Percentiles rank a stretch among this genome's conserved stretches.
These are phyloP conservation scores for Cyrtonyx montezumae DNA, from an alignment of 2,113 vertebrate genomes.

Conservation along the genomic window DNA sequence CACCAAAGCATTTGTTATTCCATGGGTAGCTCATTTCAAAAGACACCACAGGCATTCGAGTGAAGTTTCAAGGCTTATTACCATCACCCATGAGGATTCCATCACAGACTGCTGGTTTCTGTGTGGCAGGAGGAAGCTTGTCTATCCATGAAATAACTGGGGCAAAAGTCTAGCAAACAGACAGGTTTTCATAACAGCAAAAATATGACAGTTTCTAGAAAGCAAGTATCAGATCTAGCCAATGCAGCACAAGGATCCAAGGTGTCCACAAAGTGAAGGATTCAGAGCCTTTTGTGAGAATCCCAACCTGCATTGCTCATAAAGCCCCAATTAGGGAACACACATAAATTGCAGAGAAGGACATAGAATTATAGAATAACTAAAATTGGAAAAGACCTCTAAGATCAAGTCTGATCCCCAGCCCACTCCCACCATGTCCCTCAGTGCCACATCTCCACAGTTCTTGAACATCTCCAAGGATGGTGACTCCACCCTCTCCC, in stretches of 20 bases:
- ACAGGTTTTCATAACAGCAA: not conserved
- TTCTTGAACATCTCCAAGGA: too few relatives aligned
- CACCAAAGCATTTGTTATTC: not conserved
- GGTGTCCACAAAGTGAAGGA: not conserved
- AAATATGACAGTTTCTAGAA: not conserved
- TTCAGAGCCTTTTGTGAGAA: not conserved
- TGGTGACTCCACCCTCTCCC: too few relatives aligned
- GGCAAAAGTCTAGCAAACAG: not conserved
- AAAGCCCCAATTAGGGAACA: not conserved
- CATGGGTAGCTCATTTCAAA: not conserved
- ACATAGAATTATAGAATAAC: not conserved
- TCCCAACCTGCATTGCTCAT: not conserved
- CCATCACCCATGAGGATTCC: not conserved
- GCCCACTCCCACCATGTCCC: too few relatives aligned
- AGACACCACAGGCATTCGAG: not conserved
- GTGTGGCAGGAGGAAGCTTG: not conserved
- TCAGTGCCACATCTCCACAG: too few relatives aligned
- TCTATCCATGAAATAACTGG: not conserved
- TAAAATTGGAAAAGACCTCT: too few relatives aligned
- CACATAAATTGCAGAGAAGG: constrained; percentile 12
- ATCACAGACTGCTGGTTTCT: not conserved
- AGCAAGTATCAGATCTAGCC: not conserved
- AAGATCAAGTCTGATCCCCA: too few relatives aligned
- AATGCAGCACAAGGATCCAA: accelerated
- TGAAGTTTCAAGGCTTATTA: not conserved